These are phyloP conservation scores for Corythornis cristatus DNA, from an alignment of 2,113 vertebrate species.

Conservation along the genomic window DNA sequence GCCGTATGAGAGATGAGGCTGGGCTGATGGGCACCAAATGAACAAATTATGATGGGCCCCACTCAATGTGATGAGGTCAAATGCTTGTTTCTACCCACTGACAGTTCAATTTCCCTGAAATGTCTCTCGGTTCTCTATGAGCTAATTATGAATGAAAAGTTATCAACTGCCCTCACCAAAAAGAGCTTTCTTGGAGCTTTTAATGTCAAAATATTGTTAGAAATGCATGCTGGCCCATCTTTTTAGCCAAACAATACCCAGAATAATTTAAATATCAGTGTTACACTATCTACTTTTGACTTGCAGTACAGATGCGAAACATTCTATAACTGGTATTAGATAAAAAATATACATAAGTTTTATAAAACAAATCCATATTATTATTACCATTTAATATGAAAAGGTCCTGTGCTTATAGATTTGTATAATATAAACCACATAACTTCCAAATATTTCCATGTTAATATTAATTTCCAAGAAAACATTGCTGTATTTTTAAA, in stretches of 20 bases:
- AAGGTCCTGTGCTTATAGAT: not conserved
- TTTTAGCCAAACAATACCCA: conserved; percentile 80
- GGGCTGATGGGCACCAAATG: conserved; percentile 99
- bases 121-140: conserved; percentile 92
- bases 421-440: conserved; percentile 6
- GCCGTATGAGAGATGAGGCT: conserved; percentile 90
- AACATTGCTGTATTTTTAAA: conserved; percentile 8
- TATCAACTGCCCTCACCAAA: conserved; percentile 92
- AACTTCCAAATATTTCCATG: conserved; percentile 29
- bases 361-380: conserved; percentile 42
- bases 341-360: conserved; percentile 6
- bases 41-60: conserved; percentile 99
- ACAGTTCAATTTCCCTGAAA: conserved; percentile 99
- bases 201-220: conserved; percentile 99
- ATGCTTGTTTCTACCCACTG: conserved; percentile 94
- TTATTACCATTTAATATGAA: conserved; percentile 27
- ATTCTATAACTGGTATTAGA: conserved; percentile 50
- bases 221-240: conserved; percentile 78
- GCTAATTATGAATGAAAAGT: conserved; percentile 99
- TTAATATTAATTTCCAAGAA: conserved; percentile 27
- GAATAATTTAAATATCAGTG: conserved; percentile 86
- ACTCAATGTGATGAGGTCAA: conserved; percentile 99
- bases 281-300: conserved; percentile 82
- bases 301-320: conserved; percentile 72
- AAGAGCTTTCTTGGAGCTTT: conserved; percentile 91